These are phyloP conservation scores for Myotis pilosus DNA, from an alignment of 2,797 vertebrate genomes.

Conservation along the genomic window DNA sequence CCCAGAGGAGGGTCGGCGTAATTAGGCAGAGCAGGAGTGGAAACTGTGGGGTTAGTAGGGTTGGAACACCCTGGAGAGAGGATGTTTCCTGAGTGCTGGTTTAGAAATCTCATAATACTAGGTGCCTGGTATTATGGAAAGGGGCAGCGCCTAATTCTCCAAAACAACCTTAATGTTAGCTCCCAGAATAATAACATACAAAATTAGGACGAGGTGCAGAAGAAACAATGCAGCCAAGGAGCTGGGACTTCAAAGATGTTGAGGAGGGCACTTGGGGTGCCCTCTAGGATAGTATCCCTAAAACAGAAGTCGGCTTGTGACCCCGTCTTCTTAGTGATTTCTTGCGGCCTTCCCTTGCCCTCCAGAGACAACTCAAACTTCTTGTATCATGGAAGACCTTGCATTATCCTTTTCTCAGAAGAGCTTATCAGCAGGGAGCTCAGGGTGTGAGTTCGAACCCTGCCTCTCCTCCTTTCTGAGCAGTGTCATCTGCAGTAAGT, in stretches of 20 bases:
- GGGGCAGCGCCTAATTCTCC: background rate
- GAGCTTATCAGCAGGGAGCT: background rate
- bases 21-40: background rate
- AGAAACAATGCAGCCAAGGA: background rate
- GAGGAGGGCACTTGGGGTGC: background rate
- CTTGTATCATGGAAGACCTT: background rate
- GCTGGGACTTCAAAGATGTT: background rate
- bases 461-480: background rate
- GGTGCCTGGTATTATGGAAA: background rate
- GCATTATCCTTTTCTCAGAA: background rate
- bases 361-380: background rate
- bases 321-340: background rate
- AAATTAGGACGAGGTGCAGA: background rate
- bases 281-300: background rate
- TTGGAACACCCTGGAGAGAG: background rate
- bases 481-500: background rate
- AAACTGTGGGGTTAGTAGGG: background rate
- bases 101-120: background rate
- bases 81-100: background rate
- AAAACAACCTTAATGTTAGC: background rate
- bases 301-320: background rate
- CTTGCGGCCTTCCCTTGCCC: background rate
- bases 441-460: background rate
- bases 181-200: background rate
- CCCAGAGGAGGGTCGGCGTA: fast-evolving